Evolutionary conservation across 2,888 invertebrate species (phyloP).

Genomic region (Luperina testacea): DNA sequence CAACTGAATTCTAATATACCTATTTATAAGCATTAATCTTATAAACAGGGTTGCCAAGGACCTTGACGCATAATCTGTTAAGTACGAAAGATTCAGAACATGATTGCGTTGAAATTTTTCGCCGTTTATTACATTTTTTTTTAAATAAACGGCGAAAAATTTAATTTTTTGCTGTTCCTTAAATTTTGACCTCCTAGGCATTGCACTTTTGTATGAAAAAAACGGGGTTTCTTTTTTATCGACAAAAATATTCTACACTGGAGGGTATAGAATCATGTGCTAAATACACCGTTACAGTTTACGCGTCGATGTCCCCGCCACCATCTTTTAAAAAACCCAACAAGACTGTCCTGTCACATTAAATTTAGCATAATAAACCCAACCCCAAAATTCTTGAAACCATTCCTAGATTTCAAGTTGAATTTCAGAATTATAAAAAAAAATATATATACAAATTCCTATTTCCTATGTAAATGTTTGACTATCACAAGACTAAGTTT

Average conservation of each 20-base stretch:
- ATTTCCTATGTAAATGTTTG: constrained; percentile 13
- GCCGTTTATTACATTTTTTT: too few species aligned
- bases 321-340: background rate
- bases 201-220: too few species aligned
- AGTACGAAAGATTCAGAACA: too few species aligned
- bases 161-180: too few species aligned
- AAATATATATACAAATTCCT: constrained; percentile 4
- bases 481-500: constrained; percentile 57
- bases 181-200: too few species aligned
- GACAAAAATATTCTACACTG: too few species aligned
- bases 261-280: too few species aligned
- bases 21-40: background rate
- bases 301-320: background rate
- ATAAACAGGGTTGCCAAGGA: too few species aligned
- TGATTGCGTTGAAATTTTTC: background rate
- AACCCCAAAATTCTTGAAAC: constrained; percentile 20
- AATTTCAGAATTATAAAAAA: background rate
- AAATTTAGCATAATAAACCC: constrained; percentile 10
- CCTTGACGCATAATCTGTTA: too few species aligned
- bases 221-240: too few species aligned
- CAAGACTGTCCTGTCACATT: constrained; percentile 5
- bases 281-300: too few species aligned
- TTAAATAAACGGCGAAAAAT: too few species aligned
- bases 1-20: background rate
- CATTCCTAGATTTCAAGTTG: background rate